Base-by-base conservation (phyloP, 1,140 invertebrate species). In the Aphelenchoides besseyi region DNA sequence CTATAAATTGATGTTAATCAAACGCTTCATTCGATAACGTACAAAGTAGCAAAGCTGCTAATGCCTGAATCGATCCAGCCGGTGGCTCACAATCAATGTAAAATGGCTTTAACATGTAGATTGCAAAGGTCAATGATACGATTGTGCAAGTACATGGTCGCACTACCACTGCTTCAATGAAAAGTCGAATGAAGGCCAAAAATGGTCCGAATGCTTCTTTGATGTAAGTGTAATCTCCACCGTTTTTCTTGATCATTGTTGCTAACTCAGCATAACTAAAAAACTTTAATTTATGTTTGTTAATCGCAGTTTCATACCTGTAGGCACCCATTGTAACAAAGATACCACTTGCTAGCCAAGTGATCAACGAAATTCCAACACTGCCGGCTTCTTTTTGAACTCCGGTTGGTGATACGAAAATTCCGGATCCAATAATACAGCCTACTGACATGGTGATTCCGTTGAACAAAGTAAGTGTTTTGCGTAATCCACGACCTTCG, bases 91-190 rank as follows among this genome's bases (percentile, higher is more conserved):
- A 95, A 53, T 92, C 91, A 0, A 92, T 90, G 82, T 93, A 95
- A 83, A 95, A 90, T 0, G 93, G 93, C 82, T 93, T 93, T 77
- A 95, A 87, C 2, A 94, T 92, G 85, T 96, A 96, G 28, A 91
- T 89, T 75, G 92, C 92, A 86, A 95, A 96, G 1, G 93, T 95
- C 37, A 96, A 87, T 0, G 94, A 93, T 1, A 97, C 94, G 76
- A 97, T 96, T 1, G 94, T 93, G 84, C 91, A 93, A 0, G 93
- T 83, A 55, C 82, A 85, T 8, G 82, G 82, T 59, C 76, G 62
- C 37, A 98, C 94, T 75, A 97, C 95, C 90, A 97, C 94, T 75
- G 93, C 94, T 84, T 96, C 94, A 33, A 98, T 92, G 96, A 96
- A 99, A 0, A 98, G 88, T 52, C 95, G 89, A 72, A 97, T 89